phyloP scores from a whole-genome alignment of 1,140 invertebrate species.

The Polyergus mexicanus region DNA sequence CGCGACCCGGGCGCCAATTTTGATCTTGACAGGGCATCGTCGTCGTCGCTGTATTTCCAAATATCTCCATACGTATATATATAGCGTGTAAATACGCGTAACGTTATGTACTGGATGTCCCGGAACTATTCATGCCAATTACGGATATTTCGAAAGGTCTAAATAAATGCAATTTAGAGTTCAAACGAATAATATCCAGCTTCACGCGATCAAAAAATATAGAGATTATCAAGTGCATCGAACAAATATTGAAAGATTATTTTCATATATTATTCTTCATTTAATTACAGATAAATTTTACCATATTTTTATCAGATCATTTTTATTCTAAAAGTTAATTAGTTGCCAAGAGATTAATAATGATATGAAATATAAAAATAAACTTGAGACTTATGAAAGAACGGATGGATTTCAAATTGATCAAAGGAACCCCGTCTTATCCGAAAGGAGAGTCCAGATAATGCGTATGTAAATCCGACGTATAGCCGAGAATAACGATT shows the following conservation, averaged over 20 bases:
- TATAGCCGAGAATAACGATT: conserved; percentile 50
- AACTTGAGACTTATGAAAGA: neutral
- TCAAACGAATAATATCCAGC: neutral
- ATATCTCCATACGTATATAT: conserved; percentile 26
- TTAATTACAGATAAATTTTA: neutral
- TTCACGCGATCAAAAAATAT: neutral
- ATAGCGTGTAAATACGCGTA: neutral
- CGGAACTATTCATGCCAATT: neutral
- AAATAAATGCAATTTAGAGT: neutral
- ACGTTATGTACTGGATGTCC: neutral
- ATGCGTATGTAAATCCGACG: conserved; percentile 46
- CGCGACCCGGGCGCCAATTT: conserved; percentile 70
- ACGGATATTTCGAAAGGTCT: neutral
- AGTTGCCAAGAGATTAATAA: neutral
- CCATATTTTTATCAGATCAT: neutral
- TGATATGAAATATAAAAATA: neutral
- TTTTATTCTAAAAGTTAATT: neutral
- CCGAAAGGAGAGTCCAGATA: conserved; percentile 1
- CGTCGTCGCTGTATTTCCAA: conserved; percentile 35
- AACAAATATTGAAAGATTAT: neutral
- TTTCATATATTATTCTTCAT: neutral
- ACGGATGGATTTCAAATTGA: neutral
- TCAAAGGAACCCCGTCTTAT: neutral
- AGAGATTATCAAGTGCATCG: too few species aligned
- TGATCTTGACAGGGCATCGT: conserved; percentile 66